Conservation (phyloP, 2,888 invertebrate genomes). For the Caenorhabditis doughertyi region DNA sequence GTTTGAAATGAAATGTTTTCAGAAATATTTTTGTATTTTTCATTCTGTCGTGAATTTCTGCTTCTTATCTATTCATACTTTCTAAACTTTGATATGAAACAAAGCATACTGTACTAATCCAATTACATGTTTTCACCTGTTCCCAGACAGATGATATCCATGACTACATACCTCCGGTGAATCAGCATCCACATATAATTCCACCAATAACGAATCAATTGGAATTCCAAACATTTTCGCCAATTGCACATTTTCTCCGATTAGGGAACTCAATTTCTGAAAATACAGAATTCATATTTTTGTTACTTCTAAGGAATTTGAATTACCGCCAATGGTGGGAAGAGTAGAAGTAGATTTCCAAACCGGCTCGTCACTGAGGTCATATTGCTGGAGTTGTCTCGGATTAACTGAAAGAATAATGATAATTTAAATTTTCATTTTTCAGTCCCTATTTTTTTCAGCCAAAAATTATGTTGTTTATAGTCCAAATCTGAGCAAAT, state of each 20-base stretch:
- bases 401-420: constrained; percentile 65
- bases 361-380: constrained; percentile 77
- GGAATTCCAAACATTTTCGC: constrained; percentile 80
- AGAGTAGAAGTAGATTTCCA: constrained; percentile 78
- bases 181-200: constrained; percentile 75
- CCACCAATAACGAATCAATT: constrained; percentile 78
- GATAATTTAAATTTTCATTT: too few species aligned
- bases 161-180: constrained; percentile 63
- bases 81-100: too few species aligned
- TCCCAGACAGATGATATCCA: too few species aligned
- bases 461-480: constrained; percentile 30
- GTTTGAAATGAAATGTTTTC: too few species aligned
- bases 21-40: too few species aligned
- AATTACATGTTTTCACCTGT: too few species aligned
- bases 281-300: constrained; percentile 25
- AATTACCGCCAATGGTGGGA: constrained; percentile 78
- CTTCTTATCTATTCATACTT: too few species aligned
- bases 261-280: constrained; percentile 77
- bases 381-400: constrained; percentile 72
- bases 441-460: background rate
- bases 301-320: background rate
- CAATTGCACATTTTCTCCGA: constrained; percentile 80
- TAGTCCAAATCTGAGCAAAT: constrained; percentile 4
- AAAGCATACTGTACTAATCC: too few species aligned
- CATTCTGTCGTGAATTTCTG: too few species aligned